Evolutionary conservation across 2,113 vertebrate genomes (phyloP).

Genomic region (Hippocampus barbouri): DNA sequence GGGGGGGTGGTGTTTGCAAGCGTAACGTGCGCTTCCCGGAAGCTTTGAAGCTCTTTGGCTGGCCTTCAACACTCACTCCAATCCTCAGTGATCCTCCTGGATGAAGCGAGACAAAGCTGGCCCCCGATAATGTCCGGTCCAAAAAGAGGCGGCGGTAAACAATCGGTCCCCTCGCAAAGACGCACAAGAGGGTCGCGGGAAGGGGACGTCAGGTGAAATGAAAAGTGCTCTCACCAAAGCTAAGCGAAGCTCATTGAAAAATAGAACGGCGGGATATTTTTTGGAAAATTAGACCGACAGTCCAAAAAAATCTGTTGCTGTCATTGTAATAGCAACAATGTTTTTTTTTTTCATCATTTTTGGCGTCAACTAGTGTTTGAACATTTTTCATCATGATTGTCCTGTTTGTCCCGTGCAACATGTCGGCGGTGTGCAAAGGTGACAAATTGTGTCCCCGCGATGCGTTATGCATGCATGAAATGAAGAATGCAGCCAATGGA

Average conservation of each 20-base stretch:
- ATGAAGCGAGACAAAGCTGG: slow-evolving; percentile 45
- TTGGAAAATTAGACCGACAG: slow-evolving; percentile 23
- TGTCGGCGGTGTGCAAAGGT: background rate
- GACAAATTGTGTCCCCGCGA: background rate
- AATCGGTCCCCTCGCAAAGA: slow-evolving; percentile 22
- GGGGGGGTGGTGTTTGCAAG: background rate
- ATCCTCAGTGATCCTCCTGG: slow-evolving; percentile 46
- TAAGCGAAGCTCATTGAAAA: no score
- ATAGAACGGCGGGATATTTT: slow-evolving; percentile 8
- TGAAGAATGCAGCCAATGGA: background rate
- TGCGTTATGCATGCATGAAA: background rate
- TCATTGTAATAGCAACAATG: background rate
- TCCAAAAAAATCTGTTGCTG: background rate
- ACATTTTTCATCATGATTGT: background rate
- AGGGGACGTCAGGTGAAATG: slow-evolving; percentile 2
- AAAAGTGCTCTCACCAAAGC: slow-evolving; percentile 8
- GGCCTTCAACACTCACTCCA: slow-evolving; percentile 28
- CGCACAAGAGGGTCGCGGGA: slow-evolving; percentile 14
- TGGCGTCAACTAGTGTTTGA: background rate
- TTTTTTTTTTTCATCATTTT: no score
- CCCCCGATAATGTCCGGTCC: slow-evolving; percentile 3
- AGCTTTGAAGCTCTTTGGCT: slow-evolving; percentile 45
- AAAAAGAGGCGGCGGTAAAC: slow-evolving; percentile 15
- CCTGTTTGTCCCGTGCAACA: background rate
- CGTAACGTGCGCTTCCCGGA: slow-evolving; percentile 14